Base-by-base conservation (phyloP, 2,888 invertebrate genomes). In the Ecliptopera silaceata region DNA sequence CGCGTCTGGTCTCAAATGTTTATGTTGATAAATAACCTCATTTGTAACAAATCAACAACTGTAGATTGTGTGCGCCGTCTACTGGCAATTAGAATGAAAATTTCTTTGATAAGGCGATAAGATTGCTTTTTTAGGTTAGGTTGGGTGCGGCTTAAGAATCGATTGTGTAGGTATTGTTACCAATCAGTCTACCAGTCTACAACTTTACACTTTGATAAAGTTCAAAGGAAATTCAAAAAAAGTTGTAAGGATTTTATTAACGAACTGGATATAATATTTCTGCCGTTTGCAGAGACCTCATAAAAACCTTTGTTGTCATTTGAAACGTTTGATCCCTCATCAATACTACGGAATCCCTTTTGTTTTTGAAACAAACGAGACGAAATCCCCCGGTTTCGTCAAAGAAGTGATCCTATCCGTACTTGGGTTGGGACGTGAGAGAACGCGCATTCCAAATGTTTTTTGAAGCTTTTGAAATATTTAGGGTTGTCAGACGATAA, bases 381-480 rank as follows among this genome's bases (percentile, higher is more conserved):
- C 63, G 54, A 45, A 60, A 60, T 56, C 61, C 55, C 52, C 56
- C 59, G 53, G 48, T 62, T 63, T 56, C 59, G 36, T 48, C 47
- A 58, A 56, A 56, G 53, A 54, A 48, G 45, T 45, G 50, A 43
- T 53, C 49, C 47, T 56, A 59, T 63, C 58, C 53, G 56, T 53
- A 54, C 44, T 58, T 43, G 48, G 43, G 31, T 47, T 54, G 57
- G 56, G 74, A 82, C 86, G 88, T 88, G 88, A 84, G 62, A 77
- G 85, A 79, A 84, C 77, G 84, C 80, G 69, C 84, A 84, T 86
- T 85, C 74, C 54, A 68, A 68, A 59, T 57, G 61, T 59, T 65
- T 72, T 67, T 75, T 69, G 62, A 50, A 50, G 32, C 41, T 48
- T 53, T 45, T 17, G 42, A 54, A 50, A 52, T 47, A 18, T 41